Conservation (phyloP, 2,888 invertebrate genomes). For the Leptinotarsa tumamoca region DNA sequence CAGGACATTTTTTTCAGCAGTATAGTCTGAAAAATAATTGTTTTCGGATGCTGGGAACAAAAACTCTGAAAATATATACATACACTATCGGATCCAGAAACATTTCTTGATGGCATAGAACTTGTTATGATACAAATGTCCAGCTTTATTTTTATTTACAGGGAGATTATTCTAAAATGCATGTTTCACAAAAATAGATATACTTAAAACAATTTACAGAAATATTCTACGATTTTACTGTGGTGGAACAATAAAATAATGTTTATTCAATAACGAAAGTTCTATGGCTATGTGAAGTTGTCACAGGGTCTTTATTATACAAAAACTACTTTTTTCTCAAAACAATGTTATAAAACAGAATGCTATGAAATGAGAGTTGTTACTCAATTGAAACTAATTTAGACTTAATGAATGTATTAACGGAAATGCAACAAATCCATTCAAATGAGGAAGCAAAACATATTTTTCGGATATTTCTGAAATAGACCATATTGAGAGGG, state of each 20-base stretch:
- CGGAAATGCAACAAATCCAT: constrained; percentile 1
- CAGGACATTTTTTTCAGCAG: too few species aligned
- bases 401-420: background rate
- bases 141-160: background rate
- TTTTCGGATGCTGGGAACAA: constrained; percentile 5
- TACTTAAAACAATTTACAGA: background rate
- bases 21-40: background rate
- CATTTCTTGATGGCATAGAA: background rate
- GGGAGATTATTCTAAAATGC: background rate
- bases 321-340: constrained; percentile 1
- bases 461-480: constrained; percentile 7
- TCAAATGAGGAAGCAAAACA: constrained; percentile 4
- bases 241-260: too few species aligned
- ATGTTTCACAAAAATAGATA: background rate
- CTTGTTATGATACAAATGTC: background rate
- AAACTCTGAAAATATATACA: background rate
- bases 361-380: background rate
- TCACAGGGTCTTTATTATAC: constrained; percentile 1
- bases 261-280: background rate
- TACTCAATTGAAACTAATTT: background rate
- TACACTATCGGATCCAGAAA: background rate
- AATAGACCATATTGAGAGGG: constrained; percentile 9
- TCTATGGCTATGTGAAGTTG: background rate
- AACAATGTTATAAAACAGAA: background rate
- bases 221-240: too few species aligned